phyloP scores from a whole-genome alignment of 2,113 vertebrate genomes.

The Sinocyclocheilus rhinocerous region DNA sequence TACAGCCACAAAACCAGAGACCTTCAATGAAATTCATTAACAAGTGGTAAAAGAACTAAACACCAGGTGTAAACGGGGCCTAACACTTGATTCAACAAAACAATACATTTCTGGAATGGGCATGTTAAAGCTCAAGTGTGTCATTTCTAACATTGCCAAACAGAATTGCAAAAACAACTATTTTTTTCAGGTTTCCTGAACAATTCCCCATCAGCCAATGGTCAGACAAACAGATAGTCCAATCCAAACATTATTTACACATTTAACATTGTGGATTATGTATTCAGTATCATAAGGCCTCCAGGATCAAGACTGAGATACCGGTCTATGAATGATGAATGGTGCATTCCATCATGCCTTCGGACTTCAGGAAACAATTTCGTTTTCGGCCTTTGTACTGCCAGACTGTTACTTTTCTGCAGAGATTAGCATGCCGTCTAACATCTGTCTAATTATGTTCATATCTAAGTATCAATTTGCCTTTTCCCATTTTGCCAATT shows the following conservation, averaged over 20 bases:
- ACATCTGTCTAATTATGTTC: conserved; percentile 30
- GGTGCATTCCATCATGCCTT: neutral
- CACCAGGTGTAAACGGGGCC: neutral
- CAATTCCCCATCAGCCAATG: neutral
- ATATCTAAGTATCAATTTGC: conserved; percentile 37
- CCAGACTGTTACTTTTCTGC: conserved; percentile 22
- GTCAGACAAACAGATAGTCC: neutral
- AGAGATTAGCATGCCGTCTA: conserved; percentile 18
- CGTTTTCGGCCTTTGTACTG: neutral
- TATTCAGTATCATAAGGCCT: neutral
- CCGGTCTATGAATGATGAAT: neutral
- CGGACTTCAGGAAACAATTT: neutral
- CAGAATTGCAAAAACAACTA: neutral
- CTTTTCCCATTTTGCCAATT: conserved; percentile 24
- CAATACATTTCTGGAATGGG: neutral
- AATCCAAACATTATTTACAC: neutral
- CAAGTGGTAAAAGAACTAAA: neutral
- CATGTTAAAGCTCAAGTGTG: neutral
- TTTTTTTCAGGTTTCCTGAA: neutral
- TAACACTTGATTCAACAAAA: neutral
- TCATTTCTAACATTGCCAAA: neutral
- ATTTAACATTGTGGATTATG: neutral
- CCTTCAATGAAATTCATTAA: neutral
- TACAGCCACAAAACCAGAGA: neutral
- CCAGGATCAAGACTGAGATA: neutral